These are phyloP conservation scores for Ashinkailepas kermadecensis DNA, from an alignment of 2,888 invertebrate species.

Conservation along the genomic window DNA sequence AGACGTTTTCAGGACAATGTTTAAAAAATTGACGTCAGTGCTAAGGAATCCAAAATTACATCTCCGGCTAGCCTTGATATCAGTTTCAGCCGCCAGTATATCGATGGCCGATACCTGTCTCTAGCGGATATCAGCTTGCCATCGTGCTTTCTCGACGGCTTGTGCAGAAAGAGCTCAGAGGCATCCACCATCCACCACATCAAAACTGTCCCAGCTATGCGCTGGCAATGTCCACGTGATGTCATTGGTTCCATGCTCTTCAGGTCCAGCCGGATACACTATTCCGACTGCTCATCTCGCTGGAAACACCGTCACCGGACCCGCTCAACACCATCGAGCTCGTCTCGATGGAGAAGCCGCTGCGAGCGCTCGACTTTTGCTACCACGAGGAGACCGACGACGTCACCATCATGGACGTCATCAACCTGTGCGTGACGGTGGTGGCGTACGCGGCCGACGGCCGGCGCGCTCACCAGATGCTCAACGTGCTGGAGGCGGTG, in stretches of 20 bases:
- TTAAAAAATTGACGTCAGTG: no score
- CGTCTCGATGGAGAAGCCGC: slow-evolving; percentile 80
- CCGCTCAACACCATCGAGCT: slow-evolving; percentile 85
- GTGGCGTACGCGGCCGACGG: slow-evolving; percentile 97
- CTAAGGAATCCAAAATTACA: no score
- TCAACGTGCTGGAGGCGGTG: slow-evolving; percentile 80
- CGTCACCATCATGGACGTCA: slow-evolving; percentile 92
- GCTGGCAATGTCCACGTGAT: no score
- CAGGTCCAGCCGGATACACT: slow-evolving; percentile 82
- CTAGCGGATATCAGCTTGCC: no score
- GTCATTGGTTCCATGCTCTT: slow-evolving; percentile 26
- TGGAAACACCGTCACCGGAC: slow-evolving; percentile 91
- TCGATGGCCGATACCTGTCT: no score
- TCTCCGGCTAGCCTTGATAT: no score
- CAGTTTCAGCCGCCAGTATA: no score
- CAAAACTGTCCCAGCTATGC: no score
- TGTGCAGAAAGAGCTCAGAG: no score
- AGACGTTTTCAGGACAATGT: no score
- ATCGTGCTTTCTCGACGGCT: no score
- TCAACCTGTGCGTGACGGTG: slow-evolving; percentile 98
- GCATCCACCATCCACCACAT: no score
- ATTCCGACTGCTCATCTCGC: slow-evolving; percentile 79
- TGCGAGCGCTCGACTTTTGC: slow-evolving; percentile 89
- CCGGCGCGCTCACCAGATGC: slow-evolving; percentile 51
- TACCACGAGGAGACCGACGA: slow-evolving; percentile 97